Percentiles rank a stretch among this genome's conserved stretches.
Evolutionary conservation across 1,140 invertebrate genomes (phyloP).

Genomic region (Brevipalpus yothersi): DNA sequence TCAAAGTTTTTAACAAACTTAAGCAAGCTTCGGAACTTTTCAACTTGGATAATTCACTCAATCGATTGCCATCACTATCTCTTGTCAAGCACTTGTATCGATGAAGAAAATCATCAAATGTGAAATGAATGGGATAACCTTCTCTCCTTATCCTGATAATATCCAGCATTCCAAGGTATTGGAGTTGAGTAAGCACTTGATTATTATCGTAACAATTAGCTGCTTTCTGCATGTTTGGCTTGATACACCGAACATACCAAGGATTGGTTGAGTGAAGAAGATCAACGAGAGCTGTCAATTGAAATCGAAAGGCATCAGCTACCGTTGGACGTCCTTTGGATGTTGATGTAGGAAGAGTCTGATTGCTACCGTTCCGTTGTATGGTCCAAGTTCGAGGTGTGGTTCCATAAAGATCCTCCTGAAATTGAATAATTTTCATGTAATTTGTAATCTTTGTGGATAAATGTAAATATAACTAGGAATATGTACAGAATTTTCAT

Average conservation of each 20-base stretch:
- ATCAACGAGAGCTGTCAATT: constrained; percentile 70
- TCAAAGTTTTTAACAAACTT: constrained; percentile 26
- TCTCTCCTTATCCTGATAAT: constrained; percentile 61
- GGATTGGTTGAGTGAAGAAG: constrained; percentile 70
- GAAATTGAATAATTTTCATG: no score
- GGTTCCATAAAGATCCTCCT: no score
- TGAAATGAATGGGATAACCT: constrained; percentile 71
- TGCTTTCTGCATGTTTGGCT: constrained; percentile 69
- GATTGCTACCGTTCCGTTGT: no score
- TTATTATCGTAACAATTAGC: constrained; percentile 53
- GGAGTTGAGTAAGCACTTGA: constrained; percentile 64
- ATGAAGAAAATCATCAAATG: constrained; percentile 44
- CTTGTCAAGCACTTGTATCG: constrained; percentile 40
- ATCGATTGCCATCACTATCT: background rate
- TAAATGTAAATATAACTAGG: no score
- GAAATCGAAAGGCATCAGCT: constrained; percentile 70
- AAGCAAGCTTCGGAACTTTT: constrained; percentile 12
- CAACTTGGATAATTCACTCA: background rate
- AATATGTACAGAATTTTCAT: no score
- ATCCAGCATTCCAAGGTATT: constrained; percentile 83
- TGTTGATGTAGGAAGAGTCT: constrained; percentile 23
- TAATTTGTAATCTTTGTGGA: no score
- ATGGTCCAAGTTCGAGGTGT: no score
- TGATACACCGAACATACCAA: constrained; percentile 87
- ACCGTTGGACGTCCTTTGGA: constrained; percentile 77